Percentiles rank a stretch among this genome's conserved stretches.
These are phyloP conservation scores for Pygoscelis antarcticus DNA, from an alignment of 2,113 vertebrate species.

Conservation along the genomic window DNA sequence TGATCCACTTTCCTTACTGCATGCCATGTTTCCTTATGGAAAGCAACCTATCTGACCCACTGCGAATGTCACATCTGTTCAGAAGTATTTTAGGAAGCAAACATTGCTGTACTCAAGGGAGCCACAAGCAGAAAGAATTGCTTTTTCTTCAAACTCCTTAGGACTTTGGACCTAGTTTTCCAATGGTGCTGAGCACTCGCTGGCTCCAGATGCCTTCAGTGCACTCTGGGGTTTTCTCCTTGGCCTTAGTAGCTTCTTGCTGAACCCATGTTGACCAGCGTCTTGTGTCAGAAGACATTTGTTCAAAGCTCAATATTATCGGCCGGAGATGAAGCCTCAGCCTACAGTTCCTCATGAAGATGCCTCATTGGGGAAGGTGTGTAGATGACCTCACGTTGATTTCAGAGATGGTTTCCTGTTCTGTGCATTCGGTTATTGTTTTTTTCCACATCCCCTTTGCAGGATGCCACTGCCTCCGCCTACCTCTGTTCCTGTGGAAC, in stretches of 20 bases:
- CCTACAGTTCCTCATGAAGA: neutral
- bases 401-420: slow-evolving; percentile 34
- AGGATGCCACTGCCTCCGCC: neutral
- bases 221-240: neutral
- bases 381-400: neutral
- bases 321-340: neutral
- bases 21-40: neutral
- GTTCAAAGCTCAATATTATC: neutral
- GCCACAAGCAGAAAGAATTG: neutral
- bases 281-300: neutral
- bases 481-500: neutral
- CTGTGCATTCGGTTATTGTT: neutral
- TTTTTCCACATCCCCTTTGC: slow-evolving; percentile 9
- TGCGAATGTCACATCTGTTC: neutral
- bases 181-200: neutral
- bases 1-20: neutral
- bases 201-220: neutral
- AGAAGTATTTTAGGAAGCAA: neutral
- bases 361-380: neutral
- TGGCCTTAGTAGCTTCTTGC: neutral
- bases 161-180: neutral
- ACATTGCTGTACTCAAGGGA: neutral
- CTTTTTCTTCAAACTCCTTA: neutral
- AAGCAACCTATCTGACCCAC: neutral
- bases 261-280: neutral